Percentiles rank a stretch among this genome's conserved stretches.
phyloP scores from a whole-genome alignment of 2,113 vertebrate species.

The Apistogramma diplotaenia region DNA sequence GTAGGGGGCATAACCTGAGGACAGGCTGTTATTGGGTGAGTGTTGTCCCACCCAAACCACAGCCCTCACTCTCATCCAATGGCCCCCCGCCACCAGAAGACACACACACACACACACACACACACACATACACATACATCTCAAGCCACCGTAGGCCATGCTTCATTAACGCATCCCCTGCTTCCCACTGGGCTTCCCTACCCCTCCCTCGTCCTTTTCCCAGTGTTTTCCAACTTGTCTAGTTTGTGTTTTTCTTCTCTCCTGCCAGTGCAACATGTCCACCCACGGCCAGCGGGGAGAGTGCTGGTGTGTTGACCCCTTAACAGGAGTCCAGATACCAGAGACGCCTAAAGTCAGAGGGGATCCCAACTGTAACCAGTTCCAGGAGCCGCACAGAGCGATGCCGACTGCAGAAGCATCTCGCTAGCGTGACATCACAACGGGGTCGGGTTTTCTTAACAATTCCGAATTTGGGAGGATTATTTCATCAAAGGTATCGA shows the following conservation, averaged over 20 bases:
- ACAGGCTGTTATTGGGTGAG: constrained; percentile 64
- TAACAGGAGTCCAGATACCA: constrained; percentile 86
- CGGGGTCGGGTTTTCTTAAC: not conserved
- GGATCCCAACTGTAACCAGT: constrained; percentile 92
- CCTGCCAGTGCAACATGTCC: constrained; percentile 93
- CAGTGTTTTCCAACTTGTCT: constrained; percentile 46
- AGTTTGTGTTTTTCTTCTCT: constrained; percentile 60
- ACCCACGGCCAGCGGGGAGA: constrained; percentile 93
- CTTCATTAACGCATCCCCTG: constrained; percentile 60
- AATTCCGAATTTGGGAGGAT: not conserved
- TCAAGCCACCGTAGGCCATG: constrained; percentile 38
- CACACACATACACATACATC: constrained; percentile 15
- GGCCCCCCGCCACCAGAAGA: constrained; percentile 9
- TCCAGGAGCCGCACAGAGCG: constrained; percentile 72
- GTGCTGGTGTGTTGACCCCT: constrained; percentile 95
- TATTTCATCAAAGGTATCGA: not conserved
- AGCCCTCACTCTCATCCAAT: constrained; percentile 56
- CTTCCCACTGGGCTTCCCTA: constrained; percentile 56
- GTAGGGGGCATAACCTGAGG: constrained; percentile 64
- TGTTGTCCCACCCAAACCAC: constrained; percentile 55
- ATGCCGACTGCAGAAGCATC: constrained; percentile 13
- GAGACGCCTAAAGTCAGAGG: constrained; percentile 86
- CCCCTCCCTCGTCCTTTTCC: constrained; percentile 8
- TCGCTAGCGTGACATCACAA: not conserved
- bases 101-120: not conserved